Evolutionary conservation across 2,797 vertebrate species (phyloP).

Genomic region (Melanotaenia maccullochi): DNA sequence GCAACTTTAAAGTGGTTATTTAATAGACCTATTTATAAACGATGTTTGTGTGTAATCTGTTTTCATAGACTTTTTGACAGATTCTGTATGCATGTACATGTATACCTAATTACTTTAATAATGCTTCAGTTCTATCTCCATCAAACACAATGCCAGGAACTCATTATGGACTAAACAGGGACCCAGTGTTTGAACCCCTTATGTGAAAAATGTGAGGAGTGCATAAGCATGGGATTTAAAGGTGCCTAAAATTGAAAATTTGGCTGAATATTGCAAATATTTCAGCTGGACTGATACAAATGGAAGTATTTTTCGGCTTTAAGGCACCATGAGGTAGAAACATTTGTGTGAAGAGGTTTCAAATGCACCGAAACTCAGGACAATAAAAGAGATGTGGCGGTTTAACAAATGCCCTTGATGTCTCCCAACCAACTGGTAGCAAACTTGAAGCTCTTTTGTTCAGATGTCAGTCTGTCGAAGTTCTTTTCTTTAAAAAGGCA

Average conservation of each 20-base stretch:
- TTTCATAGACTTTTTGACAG: neutral
- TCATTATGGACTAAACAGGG: neutral
- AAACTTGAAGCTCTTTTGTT: constrained; percentile 22
- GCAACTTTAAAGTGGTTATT: too few relatives aligned
- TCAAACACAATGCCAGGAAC: neutral
- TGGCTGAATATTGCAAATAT: neutral
- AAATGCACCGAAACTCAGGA: constrained; percentile 18
- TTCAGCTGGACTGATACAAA: constrained; percentile 1
- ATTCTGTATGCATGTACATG: neutral
- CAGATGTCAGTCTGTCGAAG: neutral
- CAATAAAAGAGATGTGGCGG: constrained; percentile 25
- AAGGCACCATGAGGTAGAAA: neutral
- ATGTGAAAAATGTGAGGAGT: neutral
- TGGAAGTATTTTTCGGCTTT: neutral
- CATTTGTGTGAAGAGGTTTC: constrained; percentile 17
- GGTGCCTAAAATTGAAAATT: constrained; percentile 1
- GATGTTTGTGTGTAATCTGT: neutral
- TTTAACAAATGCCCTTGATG: constrained; percentile 9
- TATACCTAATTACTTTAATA: constrained; percentile 9
- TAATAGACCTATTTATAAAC: neutral
- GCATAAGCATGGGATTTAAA: neutral
- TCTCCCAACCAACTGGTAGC: neutral
- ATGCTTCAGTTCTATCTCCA: neutral
- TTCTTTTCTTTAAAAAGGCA: constrained; percentile 2
- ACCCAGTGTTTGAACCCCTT: neutral